These are phyloP conservation scores for Microlaimidae sp. DNA, from an alignment of 2,888 invertebrate species.

Conservation along the genomic window DNA sequence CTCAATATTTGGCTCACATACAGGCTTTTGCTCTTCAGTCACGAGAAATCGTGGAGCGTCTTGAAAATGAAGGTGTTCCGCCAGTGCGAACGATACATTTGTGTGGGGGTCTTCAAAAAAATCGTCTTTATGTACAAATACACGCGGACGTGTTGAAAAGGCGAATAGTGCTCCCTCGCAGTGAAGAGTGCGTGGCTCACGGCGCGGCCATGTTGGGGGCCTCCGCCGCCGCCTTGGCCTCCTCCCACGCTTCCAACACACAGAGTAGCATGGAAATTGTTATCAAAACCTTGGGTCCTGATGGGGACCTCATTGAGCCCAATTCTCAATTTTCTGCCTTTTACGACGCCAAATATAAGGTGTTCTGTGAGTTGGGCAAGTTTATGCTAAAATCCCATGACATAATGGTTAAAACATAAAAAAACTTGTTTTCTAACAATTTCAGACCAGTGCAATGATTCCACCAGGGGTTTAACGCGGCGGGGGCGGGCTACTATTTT, in stretches of 20 bases:
- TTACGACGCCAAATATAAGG: not conserved
- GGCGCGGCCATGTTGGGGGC: constrained; percentile 38
- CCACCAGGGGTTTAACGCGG: too few species aligned
- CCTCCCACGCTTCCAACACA: too few species aligned
- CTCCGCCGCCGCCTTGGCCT: too few species aligned
- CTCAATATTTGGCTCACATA: constrained; percentile 35
- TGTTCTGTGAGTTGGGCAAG: not conserved
- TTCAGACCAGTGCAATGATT: too few species aligned
- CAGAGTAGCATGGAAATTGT: not conserved
- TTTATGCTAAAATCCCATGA: too few species aligned
- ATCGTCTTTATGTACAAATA: constrained; percentile 33
- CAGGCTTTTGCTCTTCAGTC: constrained; percentile 37
- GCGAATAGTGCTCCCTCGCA: constrained; percentile 34
- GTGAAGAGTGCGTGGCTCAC: constrained; percentile 32
- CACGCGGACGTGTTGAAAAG: constrained; percentile 36
- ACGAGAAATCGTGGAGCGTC: constrained; percentile 30
- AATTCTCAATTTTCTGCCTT: not conserved
- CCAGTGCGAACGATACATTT: constrained; percentile 28
- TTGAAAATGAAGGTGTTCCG: constrained; percentile 3
- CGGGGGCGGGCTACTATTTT: too few species aligned
- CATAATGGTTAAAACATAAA: too few species aligned
- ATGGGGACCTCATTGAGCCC: not conserved
- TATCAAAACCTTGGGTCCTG: not conserved
- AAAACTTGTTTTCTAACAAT: too few species aligned
- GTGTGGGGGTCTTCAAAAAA: constrained; percentile 38